Base-by-base conservation (phyloP, 2,888 invertebrate genomes). In the Iphiclides podalirius region DNA sequence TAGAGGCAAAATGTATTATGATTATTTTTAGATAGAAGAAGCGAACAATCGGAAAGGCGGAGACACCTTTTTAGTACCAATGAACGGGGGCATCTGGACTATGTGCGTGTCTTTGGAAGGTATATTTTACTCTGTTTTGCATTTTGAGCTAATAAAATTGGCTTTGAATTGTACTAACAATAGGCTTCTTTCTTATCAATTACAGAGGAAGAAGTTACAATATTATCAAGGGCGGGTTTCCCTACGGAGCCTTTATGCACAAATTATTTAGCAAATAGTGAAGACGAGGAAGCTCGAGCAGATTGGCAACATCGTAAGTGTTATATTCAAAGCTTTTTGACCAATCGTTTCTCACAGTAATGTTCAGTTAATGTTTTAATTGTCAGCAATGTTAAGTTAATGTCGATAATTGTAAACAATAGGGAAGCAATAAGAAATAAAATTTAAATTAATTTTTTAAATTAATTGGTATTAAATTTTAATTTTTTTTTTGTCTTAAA, bases 1-100 rank as follows among this genome's bases (percentile, higher is more conserved):
- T 20, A 4, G 20, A 20, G 6, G 20, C 6, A 9, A 16, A 26
- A 7, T 36, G 16, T 13, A 14, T 4, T 17, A 8, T 8, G 14
- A 38, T 20, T 43, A 14, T 33, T 75, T 77, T 14, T 75, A 87
- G 86, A 80, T 88, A 66, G 86, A 76, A 79, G 90, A 77, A 72
- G 61, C 75, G 20, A 71, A 66, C 49, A 72, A 67, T 53, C 66
- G 74, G 47, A 85, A 89, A 75, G 88, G 81, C 11, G 81, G 75
- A 6, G 80, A 89, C 11, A 93, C 93, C 26, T 95, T 96, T 79
- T 80, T 96, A 50, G 94, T 96, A 17, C 96, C 95, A 8, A 95
- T 95, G 93, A 94, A 94, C 64, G 96, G 95, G n/a, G 97, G 95
- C 26, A 97, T 95, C 67, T 97, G 95, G 97, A 96, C 94, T 14